Conservation (phyloP, 2,888 invertebrate genomes). For the Dryobotodes eremita region DNA sequence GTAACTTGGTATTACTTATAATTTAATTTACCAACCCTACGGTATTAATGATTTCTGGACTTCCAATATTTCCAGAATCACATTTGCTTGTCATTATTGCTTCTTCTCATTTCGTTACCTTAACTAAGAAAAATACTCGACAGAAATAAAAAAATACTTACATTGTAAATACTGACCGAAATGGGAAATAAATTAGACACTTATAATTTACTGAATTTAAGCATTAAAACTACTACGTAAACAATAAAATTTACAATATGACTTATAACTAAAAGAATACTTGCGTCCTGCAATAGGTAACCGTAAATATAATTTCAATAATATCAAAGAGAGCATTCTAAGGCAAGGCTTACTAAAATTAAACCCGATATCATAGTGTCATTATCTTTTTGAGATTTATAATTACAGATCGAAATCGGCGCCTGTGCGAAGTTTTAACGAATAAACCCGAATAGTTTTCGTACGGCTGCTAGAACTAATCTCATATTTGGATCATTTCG, state of each 20-base stretch:
- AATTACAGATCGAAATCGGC: constrained; percentile 64
- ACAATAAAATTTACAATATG: constrained; percentile 87
- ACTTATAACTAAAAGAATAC: constrained; percentile 88
- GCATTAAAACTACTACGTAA: constrained; percentile 80
- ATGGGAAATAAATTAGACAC: constrained; percentile 89
- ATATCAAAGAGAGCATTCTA: constrained; percentile 89
- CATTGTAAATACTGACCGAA: constrained; percentile 90
- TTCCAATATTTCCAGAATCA: constrained; percentile 51
- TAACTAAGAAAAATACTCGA: constrained; percentile 82
- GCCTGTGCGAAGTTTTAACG: constrained; percentile 46
- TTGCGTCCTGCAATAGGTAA: constrained; percentile 90
- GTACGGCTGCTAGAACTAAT: constrained; percentile 51
- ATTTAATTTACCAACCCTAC: constrained; percentile 48
- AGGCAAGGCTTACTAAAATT: constrained; percentile 83
- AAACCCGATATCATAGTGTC: constrained; percentile 74
- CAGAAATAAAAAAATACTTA: constrained; percentile 86
- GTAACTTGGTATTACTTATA: constrained; percentile 31
- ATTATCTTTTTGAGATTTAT: constrained; percentile 74
- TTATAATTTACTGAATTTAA: constrained; percentile 83
- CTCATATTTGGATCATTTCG: constrained; percentile 28
- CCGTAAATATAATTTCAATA: constrained; percentile 89
- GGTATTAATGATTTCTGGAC: constrained; percentile 48
- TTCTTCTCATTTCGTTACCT: constrained; percentile 79
- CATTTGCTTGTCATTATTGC: constrained; percentile 80
- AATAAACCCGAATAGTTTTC: constrained; percentile 53